Base-by-base conservation (phyloP, 2,113 vertebrate genomes). In the Pachypanchax playfairii region DNA sequence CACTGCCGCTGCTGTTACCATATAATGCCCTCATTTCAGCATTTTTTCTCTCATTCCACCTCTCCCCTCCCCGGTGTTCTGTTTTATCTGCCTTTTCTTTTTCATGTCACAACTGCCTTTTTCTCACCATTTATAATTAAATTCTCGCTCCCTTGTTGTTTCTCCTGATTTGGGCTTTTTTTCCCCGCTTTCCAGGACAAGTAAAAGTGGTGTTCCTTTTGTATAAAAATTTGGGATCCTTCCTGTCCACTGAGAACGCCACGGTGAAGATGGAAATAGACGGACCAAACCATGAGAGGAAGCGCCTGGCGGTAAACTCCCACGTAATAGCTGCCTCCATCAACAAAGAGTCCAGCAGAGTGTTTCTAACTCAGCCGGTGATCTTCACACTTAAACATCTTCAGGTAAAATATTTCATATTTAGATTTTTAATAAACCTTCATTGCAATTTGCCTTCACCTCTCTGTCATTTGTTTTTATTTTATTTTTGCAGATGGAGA, bases 161-260 rank as follows among this genome's bases (percentile, higher is more conserved):
- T 44, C 46, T 58, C 14, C 41, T 54, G 31, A 39, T 59, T 51
- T 47, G 48, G 20, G 59, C 22, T 65, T 39, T 43, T 24, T 65
- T 39, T 43, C n/a, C 67, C 42, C 61, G 26, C 14, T 24, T 3
- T 57, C 26, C 87, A 97, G 95, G 95, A 63, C 94, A 96, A 81
- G 94, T 96, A 73, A 97, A 96, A 83, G 94, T 97, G 42, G 95
- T 97, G 48, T 96, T 96, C 69, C 90, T 95, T 39, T 90, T 96
- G 5, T 97, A 96, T 84, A 96, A 97, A 84, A 96, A 97, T 77
- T 79, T 97, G 90, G 95, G 95, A 13, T 88, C 92, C 31, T 97
- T 97, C 72, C 88, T 97, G 71, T 95, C 94, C 60, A 97, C 95
- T 0, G 94, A 96, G 85, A 96, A 97, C 0, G 95, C 95, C 77